Conservation (phyloP, 2,113 vertebrate species). For the Paralichthys olivaceus region DNA sequence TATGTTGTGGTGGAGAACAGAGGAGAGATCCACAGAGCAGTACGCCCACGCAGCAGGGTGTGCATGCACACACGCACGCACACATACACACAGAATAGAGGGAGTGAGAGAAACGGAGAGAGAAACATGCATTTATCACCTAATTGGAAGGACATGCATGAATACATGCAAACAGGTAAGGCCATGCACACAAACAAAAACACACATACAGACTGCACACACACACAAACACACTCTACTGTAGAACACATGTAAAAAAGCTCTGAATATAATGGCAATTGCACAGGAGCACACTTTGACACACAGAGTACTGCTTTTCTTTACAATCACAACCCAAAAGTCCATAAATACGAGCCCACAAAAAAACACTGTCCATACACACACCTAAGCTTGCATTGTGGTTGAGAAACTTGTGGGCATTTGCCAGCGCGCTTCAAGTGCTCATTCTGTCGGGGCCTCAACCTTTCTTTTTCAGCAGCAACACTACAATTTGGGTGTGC, state of each 20-base stretch:
- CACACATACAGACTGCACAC: conserved; percentile 13
- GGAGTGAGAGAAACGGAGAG: not conserved
- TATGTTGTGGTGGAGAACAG: conserved; percentile 50
- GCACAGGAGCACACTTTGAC: not conserved
- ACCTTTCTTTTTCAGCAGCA: conserved; percentile 74
- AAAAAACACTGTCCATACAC: conserved; percentile 38
- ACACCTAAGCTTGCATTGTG: conserved; percentile 64
- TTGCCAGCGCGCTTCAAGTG: conserved; percentile 61
- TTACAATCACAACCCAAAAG: conserved; percentile 13
- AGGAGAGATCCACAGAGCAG: conserved; percentile 32
- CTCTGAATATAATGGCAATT: not conserved
- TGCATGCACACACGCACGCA: not conserved
- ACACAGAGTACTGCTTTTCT: not conserved
- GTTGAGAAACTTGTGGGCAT: conserved; percentile 66
- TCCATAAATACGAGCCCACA: not conserved
- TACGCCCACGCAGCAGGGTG: conserved; percentile 10
- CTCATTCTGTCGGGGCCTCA: conserved; percentile 63
- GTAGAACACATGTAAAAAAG: conserved; percentile 1
- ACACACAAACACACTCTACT: conserved; percentile 1
- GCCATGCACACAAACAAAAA: conserved; percentile 8
- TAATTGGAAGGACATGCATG: conserved; percentile 22
- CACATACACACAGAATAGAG: not conserved
- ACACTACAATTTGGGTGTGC: conserved; percentile 81
- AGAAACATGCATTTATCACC: conserved; percentile 16
- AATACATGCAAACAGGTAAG: not conserved